These are phyloP conservation scores for Eupithecia subumbrata DNA, from an alignment of 2,888 invertebrate species.

Conservation along the genomic window DNA sequence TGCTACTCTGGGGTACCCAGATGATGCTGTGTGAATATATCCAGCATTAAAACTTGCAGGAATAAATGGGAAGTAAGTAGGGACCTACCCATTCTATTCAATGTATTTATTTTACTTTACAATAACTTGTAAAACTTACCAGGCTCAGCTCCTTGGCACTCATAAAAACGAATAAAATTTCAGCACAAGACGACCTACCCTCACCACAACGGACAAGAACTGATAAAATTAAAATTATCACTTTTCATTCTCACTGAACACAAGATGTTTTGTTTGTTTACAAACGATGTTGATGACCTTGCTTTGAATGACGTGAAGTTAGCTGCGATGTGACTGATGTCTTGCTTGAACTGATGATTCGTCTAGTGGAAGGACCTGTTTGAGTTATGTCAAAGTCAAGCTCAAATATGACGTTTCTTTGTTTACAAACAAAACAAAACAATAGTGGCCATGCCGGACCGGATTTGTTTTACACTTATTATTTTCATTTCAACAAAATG, in stretches of 20 bases:
- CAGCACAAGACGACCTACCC: neutral
- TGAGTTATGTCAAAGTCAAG: neutral
- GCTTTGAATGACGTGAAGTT: neutral
- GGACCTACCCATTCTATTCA: neutral
- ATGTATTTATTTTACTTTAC: neutral
- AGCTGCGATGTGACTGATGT: constrained; percentile 2
- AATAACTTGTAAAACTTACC: neutral
- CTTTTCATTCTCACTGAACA: neutral
- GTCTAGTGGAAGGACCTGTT: neutral
- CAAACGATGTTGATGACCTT: neutral
- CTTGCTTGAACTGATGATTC: neutral
- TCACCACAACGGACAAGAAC: neutral
- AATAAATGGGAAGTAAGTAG: neutral
- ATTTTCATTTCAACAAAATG: constrained; percentile 44
- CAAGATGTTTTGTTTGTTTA: constrained; percentile 3
- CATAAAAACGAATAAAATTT: neutral
- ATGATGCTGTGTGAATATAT: neutral
- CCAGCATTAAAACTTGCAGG: neutral
- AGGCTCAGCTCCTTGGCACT: neutral
- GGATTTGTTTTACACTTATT: neutral
- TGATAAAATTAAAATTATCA: neutral
- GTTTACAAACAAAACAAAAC: constrained; percentile 17
- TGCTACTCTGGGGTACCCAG: too few species aligned
- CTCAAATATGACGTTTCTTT: constrained; percentile 9
- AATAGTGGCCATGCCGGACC: neutral